phyloP scores from a whole-genome alignment of 1,140 invertebrate genomes.

The Saccostrea glomerata region DNA sequence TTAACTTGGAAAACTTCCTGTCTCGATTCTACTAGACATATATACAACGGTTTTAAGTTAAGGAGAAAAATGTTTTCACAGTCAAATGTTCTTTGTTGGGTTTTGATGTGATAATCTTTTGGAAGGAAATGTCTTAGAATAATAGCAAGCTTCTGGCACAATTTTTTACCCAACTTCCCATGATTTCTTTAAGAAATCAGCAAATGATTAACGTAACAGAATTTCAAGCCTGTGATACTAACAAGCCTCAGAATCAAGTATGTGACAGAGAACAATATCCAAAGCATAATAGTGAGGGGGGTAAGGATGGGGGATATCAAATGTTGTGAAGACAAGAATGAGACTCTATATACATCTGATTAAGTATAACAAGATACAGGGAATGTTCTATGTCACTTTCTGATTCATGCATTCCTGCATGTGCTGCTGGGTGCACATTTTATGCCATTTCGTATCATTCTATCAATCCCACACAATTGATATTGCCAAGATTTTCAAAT shows the following conservation, averaged over 20 bases:
- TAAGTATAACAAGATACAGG: not conserved
- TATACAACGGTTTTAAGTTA: not conserved
- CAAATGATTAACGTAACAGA: not conserved
- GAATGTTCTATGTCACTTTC: not conserved
- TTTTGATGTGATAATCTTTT: not conserved
- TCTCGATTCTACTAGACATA: not conserved
- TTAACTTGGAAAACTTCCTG: constrained; percentile 23
- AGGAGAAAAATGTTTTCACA: not conserved
- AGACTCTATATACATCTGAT: constrained; percentile 4
- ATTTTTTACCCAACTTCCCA: not conserved
- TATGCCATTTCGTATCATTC: not conserved
- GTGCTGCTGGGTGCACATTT: not conserved
- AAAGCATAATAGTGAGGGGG: not conserved
- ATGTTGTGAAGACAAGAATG: not conserved
- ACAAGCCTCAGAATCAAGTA: not conserved
- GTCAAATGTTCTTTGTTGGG: not conserved
- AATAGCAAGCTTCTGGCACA: not conserved
- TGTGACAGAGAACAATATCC: not conserved
- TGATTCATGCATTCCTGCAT: constrained; percentile 1
- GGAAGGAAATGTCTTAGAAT: not conserved
- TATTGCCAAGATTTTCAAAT: too few relatives aligned
- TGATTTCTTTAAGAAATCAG: not conserved
- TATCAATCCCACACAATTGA: too few relatives aligned
- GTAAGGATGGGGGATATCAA: not conserved
- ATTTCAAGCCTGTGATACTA: not conserved